Evolutionary conservation across 2,888 invertebrate species (phyloP), one percentile per base, ranked within the genome.

Genomic region (Volucella inanis): DNA sequence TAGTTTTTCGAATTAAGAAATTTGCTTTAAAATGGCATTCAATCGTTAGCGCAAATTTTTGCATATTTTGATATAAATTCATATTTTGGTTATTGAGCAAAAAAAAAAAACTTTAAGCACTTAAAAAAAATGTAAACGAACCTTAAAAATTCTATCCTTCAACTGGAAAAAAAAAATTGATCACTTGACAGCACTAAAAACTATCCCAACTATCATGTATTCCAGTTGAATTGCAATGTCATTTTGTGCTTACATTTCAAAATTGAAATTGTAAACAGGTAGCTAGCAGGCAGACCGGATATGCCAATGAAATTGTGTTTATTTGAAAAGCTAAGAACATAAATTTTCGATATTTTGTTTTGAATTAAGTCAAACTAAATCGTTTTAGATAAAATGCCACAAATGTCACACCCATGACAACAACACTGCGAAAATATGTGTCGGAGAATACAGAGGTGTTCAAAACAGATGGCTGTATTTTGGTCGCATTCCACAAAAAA

Each of bases 391-490:
- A 68, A 55, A 45, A 65, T 65, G 64, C 65, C n/a, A n/a, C n/a
- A n/a, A n/a, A n/a, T n/a, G n/a, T n/a, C n/a, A n/a, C n/a, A n/a
- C n/a, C n/a, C n/a, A n/a, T n/a, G n/a, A n/a, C n/a, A n/a, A n/a
- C n/a, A 55, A 15, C 64, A 75, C 41, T 65, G 6, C 31, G 43
- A 11, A 57, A 75, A 67, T 67, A 65, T 47, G 38, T 47, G 6
- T 64, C 41, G 11, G 59, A 75, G 12, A 65, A 55, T 75, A 18
- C 59, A 39, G 67, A 72, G 61, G 45, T 68, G 47, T 79, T 72
- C 38, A 79, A 72, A 67, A 72, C 50, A 31, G 61, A 79, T 38
- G 72, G 67, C 8, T 47, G 59, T 54, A 14, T 72, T 65, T 18
- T 71, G 4, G 50, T 59, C 52, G 8, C 41, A 64, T 0, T 11